Evolutionary conservation across 2,888 invertebrate genomes (phyloP), one percentile per base, ranked within the genome.

Genomic region (Lasius platythorax): DNA sequence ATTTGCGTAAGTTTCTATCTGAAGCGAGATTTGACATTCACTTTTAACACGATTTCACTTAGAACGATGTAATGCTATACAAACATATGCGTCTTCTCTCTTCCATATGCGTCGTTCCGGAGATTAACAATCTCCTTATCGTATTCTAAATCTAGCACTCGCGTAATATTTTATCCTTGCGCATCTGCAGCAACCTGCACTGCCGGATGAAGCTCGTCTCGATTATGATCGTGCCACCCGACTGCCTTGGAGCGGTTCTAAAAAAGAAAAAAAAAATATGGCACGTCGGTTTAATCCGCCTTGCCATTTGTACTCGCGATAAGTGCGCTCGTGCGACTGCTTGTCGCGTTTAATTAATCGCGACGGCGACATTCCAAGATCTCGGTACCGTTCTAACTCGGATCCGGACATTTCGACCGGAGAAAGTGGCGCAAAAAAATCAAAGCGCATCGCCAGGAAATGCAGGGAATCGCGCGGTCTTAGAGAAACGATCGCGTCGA

Each of bases 241-340:
- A 92, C 92, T 92, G 92, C 92, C 92, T 88, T 85, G 89, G 85
- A 87, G 83, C 83, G 85, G 89, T 87, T 88, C 91, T 91, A 91
- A 61, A 81, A 73, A 74, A 58, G 67, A 67, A 30, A 68, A 50
- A 50, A 30, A 50, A 43, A 43, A 67, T 90, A 90, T 91, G 89
- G 88, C 91, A 92, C 92, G 92, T 92, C 91, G 90, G 88, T 88
- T 90, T 91, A 91, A 92, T 92, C 90, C 90, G 90, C 85, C 88
- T 87, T 86, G 88, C 87, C 87, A 87, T 92, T 89, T 89, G 90
- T 86, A 85, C 88, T 84, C 85, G 84, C 90, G 91, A 92, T 90
- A 90, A 91, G 87, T 63, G 75, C 50, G 79, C 86, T 78, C 85
- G 72, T 83, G 87, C 88, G 79, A 78, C 63, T 58, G 28, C 81